A percentile compares a stretch with the other conserved stretches of the same genome.
Conservation (phyloP, 2,113 vertebrate species). For the Muntiacus muntjak region DNA sequence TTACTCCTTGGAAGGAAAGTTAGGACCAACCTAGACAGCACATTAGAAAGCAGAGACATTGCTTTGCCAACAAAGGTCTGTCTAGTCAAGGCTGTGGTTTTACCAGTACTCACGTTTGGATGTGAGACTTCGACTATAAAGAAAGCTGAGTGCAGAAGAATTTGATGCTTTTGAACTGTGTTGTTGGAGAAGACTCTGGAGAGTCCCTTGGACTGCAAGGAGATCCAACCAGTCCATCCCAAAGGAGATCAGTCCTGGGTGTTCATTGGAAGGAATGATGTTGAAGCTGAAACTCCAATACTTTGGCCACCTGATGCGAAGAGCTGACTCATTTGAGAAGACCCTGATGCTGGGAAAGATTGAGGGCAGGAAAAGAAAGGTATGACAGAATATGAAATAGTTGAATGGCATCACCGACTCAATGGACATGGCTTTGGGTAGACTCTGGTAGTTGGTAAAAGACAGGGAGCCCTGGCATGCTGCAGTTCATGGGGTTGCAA, state of each 20-base stretch:
- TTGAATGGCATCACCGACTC: background rate
- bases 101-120: background rate
- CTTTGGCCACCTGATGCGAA: background rate
- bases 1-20: background rate
- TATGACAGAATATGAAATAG: rapidly evolving
- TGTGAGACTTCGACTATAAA: background rate
- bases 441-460: background rate
- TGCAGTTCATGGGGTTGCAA: background rate
- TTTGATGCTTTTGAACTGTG: background rate
- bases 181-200: background rate
- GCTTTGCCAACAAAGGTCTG: background rate
- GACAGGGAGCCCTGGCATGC: rapidly evolving
- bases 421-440: background rate
- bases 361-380: background rate
- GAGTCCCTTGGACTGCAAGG: background rate
- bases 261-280: background rate
- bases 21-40: background rate
- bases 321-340: background rate
- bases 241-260: background rate
- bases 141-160: background rate
- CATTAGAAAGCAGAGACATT: background rate
- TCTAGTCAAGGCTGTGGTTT: background rate
- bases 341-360: background rate
- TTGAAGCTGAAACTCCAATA: background rate
- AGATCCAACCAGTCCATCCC: background rate